Percentiles rank a stretch among this genome's conserved stretches.
phyloP scores from a whole-genome alignment of 2,888 invertebrate species.

The Chymomyza procnemis region DNA sequence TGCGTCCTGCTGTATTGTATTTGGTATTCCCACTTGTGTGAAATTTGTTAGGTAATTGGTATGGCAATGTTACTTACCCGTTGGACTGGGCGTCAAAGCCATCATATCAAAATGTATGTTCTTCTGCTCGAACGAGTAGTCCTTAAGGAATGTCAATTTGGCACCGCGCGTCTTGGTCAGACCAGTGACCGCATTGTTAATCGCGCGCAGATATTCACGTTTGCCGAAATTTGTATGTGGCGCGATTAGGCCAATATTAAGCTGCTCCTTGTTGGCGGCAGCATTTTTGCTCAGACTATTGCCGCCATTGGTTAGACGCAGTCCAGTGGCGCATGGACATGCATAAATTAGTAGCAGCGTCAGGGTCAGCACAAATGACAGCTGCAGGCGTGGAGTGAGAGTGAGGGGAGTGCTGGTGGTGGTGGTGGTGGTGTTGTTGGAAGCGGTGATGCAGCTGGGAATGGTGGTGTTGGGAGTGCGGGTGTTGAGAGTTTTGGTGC shows the following conservation, averaged over 20 bases:
- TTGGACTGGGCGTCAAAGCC: conserved; percentile 86
- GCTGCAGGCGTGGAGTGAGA: not conserved
- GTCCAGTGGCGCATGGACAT: conserved; percentile 45
- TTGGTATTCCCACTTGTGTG: not conserved
- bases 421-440: not conserved
- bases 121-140: conserved; percentile 82
- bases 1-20: too few relatives aligned
- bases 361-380: conserved; percentile 15
- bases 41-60: not conserved
- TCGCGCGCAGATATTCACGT: conserved; percentile 84
- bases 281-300: conserved; percentile 64
- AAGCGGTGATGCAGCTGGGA: not conserved
- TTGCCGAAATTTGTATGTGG: conserved; percentile 80
- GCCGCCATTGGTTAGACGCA: conserved; percentile 72
- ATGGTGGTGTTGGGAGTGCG: conserved; percentile 6
- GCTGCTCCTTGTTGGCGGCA: conserved; percentile 74
- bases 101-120: conserved; percentile 84
- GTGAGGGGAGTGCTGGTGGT: not conserved
- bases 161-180: conserved; percentile 81
- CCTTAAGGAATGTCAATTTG: conserved; percentile 82
- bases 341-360: conserved; percentile 41
- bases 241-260: conserved; percentile 78
- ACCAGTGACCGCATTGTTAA: conserved; percentile 82
- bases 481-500: conserved; percentile 4
- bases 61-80: conserved; percentile 80